These are phyloP conservation scores for Lasioglossum lativentre DNA, from an alignment of 2,888 invertebrate genomes.

Conservation along the genomic window DNA sequence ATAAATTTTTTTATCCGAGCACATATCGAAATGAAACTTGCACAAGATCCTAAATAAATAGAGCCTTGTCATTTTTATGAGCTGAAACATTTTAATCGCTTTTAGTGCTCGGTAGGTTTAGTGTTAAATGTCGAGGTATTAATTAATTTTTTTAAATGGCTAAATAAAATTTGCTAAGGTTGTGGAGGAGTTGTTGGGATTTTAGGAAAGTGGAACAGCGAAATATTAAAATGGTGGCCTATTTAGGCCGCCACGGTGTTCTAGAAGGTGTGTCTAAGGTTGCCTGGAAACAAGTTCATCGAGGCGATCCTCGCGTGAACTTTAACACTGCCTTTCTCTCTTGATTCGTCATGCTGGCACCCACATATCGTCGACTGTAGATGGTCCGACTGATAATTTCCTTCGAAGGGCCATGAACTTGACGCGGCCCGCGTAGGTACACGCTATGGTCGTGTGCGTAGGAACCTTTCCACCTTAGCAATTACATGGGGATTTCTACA, in stretches of 20 bases:
- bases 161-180: background rate
- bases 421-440: conserved; percentile 51
- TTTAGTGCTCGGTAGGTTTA: too few species aligned
- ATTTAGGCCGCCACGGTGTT: conserved; percentile 13
- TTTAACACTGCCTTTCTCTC: conserved; percentile 52
- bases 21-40: too few species aligned
- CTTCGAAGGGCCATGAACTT: conserved; percentile 63
- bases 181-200: background rate
- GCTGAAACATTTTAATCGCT: too few species aligned
- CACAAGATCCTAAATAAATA: too few species aligned
- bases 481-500: too few species aligned
- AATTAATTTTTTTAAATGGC: too few species aligned
- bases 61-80: too few species aligned
- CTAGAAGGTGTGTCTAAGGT: conserved; percentile 23
- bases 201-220: background rate
- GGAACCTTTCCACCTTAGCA: conserved; percentile 24
- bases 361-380: conserved; percentile 67
- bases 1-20: too few species aligned
- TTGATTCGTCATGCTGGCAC: conserved; percentile 65
- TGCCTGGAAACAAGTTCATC: conserved; percentile 50
- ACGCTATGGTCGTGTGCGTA: conserved; percentile 6
- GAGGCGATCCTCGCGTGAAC: conserved; percentile 56
- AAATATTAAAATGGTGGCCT: background rate
- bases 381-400: conserved; percentile 60
- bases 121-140: too few species aligned